A percentile compares a stretch with the other conserved stretches of the same genome.
phyloP scores from a whole-genome alignment of 2,113 vertebrate genomes.

The Eptesicus fuscus region DNA sequence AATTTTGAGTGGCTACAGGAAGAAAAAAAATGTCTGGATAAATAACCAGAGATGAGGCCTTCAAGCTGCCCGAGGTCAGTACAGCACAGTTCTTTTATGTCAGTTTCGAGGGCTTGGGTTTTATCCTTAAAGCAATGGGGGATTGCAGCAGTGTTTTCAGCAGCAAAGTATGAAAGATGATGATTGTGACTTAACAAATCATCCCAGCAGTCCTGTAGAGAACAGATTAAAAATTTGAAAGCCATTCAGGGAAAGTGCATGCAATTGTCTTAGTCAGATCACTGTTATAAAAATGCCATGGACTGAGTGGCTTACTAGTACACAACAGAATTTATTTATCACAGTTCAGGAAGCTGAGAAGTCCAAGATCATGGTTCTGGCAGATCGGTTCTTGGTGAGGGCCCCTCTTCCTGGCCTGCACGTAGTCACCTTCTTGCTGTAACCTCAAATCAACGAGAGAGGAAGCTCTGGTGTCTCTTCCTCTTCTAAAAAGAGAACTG shows the following conservation, averaged over 20 bases:
- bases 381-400: not conserved
- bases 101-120: not conserved
- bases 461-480: not conserved
- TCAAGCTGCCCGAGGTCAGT: not conserved
- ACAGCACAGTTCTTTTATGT: not conserved
- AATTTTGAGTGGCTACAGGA: not conserved
- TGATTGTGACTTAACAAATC: not conserved
- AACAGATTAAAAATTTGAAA: not conserved
- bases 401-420: not conserved
- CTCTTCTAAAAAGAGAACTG: not conserved
- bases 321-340: not conserved
- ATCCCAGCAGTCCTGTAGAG: not conserved
- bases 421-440: not conserved
- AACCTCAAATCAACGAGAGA: not conserved
- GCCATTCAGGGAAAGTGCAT: not conserved
- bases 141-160: not conserved
- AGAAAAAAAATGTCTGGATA: not conserved
- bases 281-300: not conserved
- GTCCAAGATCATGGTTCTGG: not conserved
- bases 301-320: not conserved
- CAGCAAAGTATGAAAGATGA: not conserved
- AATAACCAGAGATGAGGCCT: not conserved
- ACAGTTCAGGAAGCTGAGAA: not conserved
- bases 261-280: not conserved
- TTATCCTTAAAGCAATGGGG: not conserved